Conservation (phyloP, 2,888 invertebrate species). For the Clistopyga incitator region DNA sequence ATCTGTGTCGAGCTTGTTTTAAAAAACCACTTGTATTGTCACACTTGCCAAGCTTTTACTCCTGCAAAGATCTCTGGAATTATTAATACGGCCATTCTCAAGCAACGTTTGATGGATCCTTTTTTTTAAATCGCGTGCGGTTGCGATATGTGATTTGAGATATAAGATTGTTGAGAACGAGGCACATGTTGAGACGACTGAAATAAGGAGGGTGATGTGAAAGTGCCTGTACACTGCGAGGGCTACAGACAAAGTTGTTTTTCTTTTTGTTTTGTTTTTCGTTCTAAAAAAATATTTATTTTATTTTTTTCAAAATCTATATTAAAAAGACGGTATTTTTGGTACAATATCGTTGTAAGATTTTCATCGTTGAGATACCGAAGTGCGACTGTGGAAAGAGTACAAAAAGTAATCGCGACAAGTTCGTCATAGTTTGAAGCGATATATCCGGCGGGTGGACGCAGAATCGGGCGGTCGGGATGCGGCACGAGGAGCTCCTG, state of each 20-base stretch:
- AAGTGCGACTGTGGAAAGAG: slow-evolving; percentile 9
- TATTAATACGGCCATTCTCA: background rate
- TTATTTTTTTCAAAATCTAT: background rate
- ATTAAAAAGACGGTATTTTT: background rate
- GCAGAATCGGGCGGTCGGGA: slow-evolving; percentile 79
- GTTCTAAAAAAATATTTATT: background rate
- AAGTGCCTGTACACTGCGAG: slow-evolving; percentile 41
- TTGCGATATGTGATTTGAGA: slow-evolving; percentile 44
- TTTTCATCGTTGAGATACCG: slow-evolving; percentile 5
- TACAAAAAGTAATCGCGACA: slow-evolving; percentile 18
- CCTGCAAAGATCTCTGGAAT: background rate
- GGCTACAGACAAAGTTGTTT: background rate
- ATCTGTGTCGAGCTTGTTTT: slow-evolving; percentile 6
- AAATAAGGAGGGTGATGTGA: slow-evolving; percentile 56
- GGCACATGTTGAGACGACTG: slow-evolving; percentile 16
- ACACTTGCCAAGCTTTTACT: background rate
- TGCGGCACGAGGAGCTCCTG: slow-evolving; percentile 81
- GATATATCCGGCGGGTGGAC: slow-evolving; percentile 68
- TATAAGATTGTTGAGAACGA: background rate
- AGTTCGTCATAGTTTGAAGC: slow-evolving; percentile 23
- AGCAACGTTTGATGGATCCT: background rate
- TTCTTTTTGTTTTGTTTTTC: background rate
- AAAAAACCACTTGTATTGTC: background rate
- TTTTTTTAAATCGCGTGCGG: slow-evolving; percentile 37
- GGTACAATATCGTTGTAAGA: background rate